Base-by-base conservation (phyloP, 2,888 invertebrate species). In the Hirtodrosophila alboralis region DNA sequence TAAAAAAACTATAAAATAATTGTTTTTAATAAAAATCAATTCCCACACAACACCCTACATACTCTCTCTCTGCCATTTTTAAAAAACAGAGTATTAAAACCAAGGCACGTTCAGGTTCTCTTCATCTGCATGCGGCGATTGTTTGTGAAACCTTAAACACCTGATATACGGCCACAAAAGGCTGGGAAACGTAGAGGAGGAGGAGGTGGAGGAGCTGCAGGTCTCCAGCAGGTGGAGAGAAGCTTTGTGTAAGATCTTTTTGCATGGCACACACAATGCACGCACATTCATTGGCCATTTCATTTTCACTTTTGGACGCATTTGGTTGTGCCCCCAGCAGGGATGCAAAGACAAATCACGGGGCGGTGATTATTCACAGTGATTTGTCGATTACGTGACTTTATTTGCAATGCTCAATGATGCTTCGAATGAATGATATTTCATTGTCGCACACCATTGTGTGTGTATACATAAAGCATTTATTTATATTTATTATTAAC, bases 191-290 rank as follows among this genome's bases (percentile, higher is more conserved):
- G 7, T n/a, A n/a, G 66, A 60, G 84, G 84, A 84, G 86, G 85
- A 85, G 85, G 77, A 83, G 69, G 58, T 6, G 4, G 3, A 8
- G 26, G 34, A 14, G 10, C 3, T 27, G 41, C 3, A 13, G 6
- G 65, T n/a, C n/a, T n/a, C n/a, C n/a, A 59, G 83, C 85, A 83
- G 86, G 84, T 86, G 85, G 77, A 83, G 77, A 83, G 69, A 58
- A 23, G 23, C 56, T 26, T 33, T 23, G 45, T 21, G 30, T 31
- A 28, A 45, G 58, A 72, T 72, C 63, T 48, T 37, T 65, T 60
- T 30, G 31, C 49, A 48, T 44, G 27, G 27, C 1, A n/a, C 18
- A 21, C 51, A 12, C 30, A 43, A 33, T 47, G 44, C 47, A 21
- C 60, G 58, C 57, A 57, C 52, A 54, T 47, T 52, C 66, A 59